Conservation (phyloP, 2,797 vertebrate genomes). For the Cynodonichthys magdalenae region DNA sequence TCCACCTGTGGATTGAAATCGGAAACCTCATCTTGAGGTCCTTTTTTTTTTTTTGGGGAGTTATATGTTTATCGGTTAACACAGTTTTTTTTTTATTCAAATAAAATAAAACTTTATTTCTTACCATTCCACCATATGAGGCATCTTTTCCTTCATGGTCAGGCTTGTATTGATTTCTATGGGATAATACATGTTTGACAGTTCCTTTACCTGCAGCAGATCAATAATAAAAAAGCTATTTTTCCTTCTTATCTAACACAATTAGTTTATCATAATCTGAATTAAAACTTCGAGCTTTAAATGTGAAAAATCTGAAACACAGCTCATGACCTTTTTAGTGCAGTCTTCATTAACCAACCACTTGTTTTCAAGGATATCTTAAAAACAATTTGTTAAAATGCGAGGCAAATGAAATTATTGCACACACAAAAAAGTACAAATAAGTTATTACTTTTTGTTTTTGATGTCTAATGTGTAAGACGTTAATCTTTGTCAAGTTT, state of each 20-base stretch:
- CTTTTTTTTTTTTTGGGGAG: not conserved
- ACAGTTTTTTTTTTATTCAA: not conserved
- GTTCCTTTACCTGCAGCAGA: conserved; percentile 78
- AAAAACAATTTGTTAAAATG: not conserved
- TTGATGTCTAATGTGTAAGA: not conserved
- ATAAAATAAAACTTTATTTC: conserved; percentile 9
- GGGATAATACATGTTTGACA: conserved; percentile 89
- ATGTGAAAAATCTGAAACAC: not conserved
- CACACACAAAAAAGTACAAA: not conserved
- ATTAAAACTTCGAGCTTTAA: not conserved
- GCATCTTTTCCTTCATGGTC: conserved; percentile 84
- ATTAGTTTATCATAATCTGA: no score
- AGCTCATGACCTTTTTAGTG: conserved; percentile 57
- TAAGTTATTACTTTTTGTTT: no score
- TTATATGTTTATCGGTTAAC: not conserved
- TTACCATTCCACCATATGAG: conserved; percentile 93
- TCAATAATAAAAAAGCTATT: conserved; percentile 8
- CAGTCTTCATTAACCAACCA: conserved; percentile 86
- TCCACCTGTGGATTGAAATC: conserved; percentile 84
- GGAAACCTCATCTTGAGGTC: not conserved
- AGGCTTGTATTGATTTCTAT: conserved; percentile 87
- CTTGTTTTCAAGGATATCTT: conserved; percentile 89
- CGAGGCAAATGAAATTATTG: no score
- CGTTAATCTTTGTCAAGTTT: not conserved
- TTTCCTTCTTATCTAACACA: not conserved